These are phyloP conservation scores for Muricea muricata DNA, from an alignment of 92 coral and sea anemone genomes.

Conservation along the genomic window DNA sequence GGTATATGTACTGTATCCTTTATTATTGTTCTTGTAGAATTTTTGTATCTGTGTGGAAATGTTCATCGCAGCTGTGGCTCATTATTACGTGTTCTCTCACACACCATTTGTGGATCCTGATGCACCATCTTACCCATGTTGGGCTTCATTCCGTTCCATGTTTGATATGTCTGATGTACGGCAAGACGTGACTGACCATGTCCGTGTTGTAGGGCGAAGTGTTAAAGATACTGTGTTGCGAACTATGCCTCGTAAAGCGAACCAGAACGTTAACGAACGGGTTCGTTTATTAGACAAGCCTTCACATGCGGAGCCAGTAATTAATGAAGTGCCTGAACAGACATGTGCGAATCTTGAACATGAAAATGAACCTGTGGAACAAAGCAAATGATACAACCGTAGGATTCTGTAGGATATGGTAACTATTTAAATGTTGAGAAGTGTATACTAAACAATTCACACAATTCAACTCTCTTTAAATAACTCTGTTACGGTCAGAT, in stretches of 20 bases:
- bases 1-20: too few species aligned
- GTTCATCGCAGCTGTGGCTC: conserved; percentile 88
- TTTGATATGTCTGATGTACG: conserved; percentile 95
- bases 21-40: conserved; percentile 65
- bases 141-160: conserved; percentile 87
- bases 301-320: background rate
- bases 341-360: background rate
- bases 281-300: conserved; percentile 30
- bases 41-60: conserved; percentile 87
- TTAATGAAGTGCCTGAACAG: conserved; percentile 18
- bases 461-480: too few species aligned
- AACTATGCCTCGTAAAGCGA: conserved; percentile 41
- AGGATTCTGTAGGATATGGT: background rate
- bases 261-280: conserved; percentile 24
- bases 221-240: conserved; percentile 82
- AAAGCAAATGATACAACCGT: background rate
- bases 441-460: too few species aligned
- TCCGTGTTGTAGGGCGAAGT: conserved; percentile 78
- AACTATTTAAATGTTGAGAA: background rate
- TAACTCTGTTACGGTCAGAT: too few species aligned
- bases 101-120: conserved; percentile 81
- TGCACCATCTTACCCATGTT: conserved; percentile 91
- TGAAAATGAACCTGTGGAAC: background rate
- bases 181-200: conserved; percentile 85
- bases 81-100: conserved; percentile 89